phyloP scores from a whole-genome alignment of 2,888 invertebrate genomes.

The Euproctis similis region DNA sequence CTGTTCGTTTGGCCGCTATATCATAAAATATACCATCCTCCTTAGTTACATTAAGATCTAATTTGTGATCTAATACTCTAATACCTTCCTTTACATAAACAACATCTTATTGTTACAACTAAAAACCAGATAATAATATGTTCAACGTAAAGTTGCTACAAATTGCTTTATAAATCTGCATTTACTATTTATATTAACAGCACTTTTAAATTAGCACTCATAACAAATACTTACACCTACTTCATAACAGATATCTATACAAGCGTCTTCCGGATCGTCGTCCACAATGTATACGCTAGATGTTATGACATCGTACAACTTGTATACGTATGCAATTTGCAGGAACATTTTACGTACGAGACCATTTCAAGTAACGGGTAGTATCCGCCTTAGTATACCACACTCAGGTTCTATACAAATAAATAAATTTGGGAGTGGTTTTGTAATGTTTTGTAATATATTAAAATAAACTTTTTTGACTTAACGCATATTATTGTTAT shows the following conservation, averaged over 20 bases:
- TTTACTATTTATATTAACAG: slow-evolving; percentile 4
- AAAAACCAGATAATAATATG: too few species aligned
- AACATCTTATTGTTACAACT: too few species aligned
- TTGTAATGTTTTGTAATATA: too few species aligned
- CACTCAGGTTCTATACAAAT: too few species aligned
- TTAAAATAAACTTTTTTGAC: too few species aligned
- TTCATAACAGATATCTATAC: slow-evolving; percentile 4
- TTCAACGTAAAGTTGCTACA: not conserved
- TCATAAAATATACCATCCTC: too few species aligned
- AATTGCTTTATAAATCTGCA: not conserved
- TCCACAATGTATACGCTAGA: slow-evolving; percentile 21
- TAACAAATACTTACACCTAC: slow-evolving; percentile 2
- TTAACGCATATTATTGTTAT: too few species aligned
- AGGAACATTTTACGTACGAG: slow-evolving; percentile 37
- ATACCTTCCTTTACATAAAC: too few species aligned
- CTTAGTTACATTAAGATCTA: too few species aligned
- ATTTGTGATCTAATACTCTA: too few species aligned
- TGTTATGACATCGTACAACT: slow-evolving; percentile 24
- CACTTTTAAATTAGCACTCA: slow-evolving; percentile 2
- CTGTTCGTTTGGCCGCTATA: too few species aligned
- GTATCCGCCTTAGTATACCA: slow-evolving; percentile 32
- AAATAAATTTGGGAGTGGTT: too few species aligned
- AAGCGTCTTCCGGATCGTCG: slow-evolving; percentile 24
- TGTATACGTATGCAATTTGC: slow-evolving; percentile 41
- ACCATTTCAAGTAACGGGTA: slow-evolving; percentile 41